Percentiles rank a stretch among this genome's conserved stretches.
Evolutionary conservation across 2,797 vertebrate species (phyloP).

Genomic region (Poliocrania exsul): DNA sequence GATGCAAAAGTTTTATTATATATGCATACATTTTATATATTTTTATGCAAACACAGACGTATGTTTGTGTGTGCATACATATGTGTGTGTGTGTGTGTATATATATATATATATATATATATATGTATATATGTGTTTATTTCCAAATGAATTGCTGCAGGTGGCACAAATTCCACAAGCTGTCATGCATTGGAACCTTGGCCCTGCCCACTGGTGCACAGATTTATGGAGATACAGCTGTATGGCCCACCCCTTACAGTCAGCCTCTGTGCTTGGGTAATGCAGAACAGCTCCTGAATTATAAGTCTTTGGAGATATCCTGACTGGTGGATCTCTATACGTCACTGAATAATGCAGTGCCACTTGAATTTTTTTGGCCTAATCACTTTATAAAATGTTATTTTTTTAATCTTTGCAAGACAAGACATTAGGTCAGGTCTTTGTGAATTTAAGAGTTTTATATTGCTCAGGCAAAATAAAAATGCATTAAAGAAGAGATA

Average conservation of each 20-base stretch:
- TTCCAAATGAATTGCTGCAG: not conserved
- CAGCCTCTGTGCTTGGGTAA: not conserved
- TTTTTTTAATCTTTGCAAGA: not conserved
- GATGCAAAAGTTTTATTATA: not conserved
- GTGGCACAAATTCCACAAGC: not conserved
- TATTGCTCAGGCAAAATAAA: not conserved
- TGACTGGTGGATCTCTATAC: not conserved
- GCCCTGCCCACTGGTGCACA: not conserved
- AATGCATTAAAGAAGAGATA: not conserved
- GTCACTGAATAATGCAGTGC: not conserved
- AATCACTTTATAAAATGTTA: not conserved
- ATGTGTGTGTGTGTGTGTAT: no score
- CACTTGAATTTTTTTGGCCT: not conserved
- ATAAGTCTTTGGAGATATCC: not conserved
- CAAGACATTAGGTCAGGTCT: not conserved
- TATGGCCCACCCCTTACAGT: not conserved
- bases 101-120: no score
- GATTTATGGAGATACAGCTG: not conserved
- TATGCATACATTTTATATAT: not conserved
- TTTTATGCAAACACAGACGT: not conserved
- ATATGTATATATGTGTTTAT: not conserved
- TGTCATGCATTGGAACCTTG: not conserved
- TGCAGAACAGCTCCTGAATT: not conserved
- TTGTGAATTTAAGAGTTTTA: not conserved
- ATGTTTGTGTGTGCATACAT: no score